Percentiles rank a stretch among this genome's conserved stretches.
phyloP scores from a whole-genome alignment of 2,888 invertebrate genomes.

The Emmelina monodactyla region DNA sequence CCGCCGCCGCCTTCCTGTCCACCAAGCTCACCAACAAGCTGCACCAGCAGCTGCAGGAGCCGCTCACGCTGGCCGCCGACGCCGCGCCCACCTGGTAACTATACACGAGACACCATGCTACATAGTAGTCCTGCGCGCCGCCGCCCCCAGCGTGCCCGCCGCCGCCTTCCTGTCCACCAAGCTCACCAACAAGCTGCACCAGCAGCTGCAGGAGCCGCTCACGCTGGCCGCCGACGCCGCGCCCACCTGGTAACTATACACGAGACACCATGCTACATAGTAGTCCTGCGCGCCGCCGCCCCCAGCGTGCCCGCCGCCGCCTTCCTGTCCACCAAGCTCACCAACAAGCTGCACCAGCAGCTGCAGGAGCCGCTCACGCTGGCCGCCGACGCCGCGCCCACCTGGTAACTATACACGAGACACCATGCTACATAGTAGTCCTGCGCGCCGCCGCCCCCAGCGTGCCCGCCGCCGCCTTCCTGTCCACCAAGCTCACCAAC shows the following conservation, averaged over 20 bases:
- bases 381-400: constrained; percentile 91
- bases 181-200: constrained; percentile 93
- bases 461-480: constrained; percentile 76
- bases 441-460: constrained; percentile 44
- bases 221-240: constrained; percentile 93
- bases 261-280: constrained; percentile 11
- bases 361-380: constrained; percentile 95
- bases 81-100: constrained; percentile 92
- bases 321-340: constrained; percentile 94
- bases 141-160: constrained; percentile 51
- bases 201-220: constrained; percentile 96
- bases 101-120: constrained; percentile 27
- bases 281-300: constrained; percentile 46
- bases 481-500: constrained; percentile 95
- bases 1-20: constrained; percentile 84
- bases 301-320: constrained; percentile 68
- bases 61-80: constrained; percentile 90
- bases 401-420: constrained; percentile 74
- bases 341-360: constrained; percentile 94
- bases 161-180: constrained; percentile 93
- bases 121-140: constrained; percentile 49
- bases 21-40: constrained; percentile 96
- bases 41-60: constrained; percentile 95
- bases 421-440: constrained; percentile 46
- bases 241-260: constrained; percentile 81